A percentile compares a stretch with the other conserved stretches of the same genome.
These are phyloP conservation scores for Poeciliopsis occidentalis DNA, from an alignment of 2,113 vertebrate species.

Conservation along the genomic window DNA sequence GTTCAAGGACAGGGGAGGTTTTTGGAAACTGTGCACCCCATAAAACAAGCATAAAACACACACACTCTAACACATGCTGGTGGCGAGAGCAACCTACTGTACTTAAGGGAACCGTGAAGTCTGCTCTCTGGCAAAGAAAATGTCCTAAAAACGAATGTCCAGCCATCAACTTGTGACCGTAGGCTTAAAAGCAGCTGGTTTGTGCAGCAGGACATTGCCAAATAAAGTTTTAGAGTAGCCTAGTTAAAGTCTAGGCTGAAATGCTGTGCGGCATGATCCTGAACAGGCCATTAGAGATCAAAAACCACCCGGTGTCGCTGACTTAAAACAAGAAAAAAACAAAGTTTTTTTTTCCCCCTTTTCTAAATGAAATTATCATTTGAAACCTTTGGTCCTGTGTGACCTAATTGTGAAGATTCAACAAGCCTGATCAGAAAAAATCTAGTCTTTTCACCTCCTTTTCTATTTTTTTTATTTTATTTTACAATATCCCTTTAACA, in stretches of 20 bases:
- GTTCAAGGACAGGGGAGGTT: no score
- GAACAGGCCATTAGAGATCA: not conserved
- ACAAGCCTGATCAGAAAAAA: not conserved
- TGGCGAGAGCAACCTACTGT: no score
- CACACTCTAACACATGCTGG: no score
- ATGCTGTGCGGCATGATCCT: not conserved
- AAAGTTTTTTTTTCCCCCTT: not conserved
- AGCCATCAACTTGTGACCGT: not conserved
- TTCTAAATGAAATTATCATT: not conserved
- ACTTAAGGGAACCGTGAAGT: not conserved
- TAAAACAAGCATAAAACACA: no score
- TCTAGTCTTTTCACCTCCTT: no score
- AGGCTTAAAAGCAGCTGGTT: not conserved
- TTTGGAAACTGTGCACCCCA: no score
- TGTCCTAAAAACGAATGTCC: not conserved
- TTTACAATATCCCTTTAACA: no score
- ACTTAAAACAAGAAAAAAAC: no score
- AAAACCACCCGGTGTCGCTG: not conserved
- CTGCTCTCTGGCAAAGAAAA: not conserved
- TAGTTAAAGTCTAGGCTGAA: not conserved
- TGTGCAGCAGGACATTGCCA: not conserved
- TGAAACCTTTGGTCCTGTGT: not conserved
- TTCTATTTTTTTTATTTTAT: no score
- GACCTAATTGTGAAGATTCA: not conserved
- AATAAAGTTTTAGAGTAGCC: not conserved